Conservation (phyloP, 1,140 invertebrate species). For the Druon quercuslanigerum region DNA sequence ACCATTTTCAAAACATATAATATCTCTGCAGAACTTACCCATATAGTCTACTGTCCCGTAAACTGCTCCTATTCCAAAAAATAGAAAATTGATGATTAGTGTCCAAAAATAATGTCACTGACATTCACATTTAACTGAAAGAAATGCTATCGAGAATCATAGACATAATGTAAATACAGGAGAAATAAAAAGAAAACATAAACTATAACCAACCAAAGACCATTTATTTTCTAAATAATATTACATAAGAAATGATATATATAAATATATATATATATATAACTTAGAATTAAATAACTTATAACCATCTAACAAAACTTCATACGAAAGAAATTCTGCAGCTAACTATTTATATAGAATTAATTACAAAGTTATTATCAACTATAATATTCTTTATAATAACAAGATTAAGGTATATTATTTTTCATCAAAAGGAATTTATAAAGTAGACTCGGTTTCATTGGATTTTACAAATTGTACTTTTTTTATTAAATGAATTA, state of each 20-base stretch:
- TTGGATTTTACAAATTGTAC: too few relatives aligned
- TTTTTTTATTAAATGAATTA: too few relatives aligned
- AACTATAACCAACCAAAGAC: slow-evolving; percentile 43
- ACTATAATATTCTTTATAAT: slow-evolving; percentile 23
- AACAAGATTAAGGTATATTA: background rate
- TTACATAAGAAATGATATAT: slow-evolving; percentile 40
- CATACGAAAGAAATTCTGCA: too few relatives aligned
- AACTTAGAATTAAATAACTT: slow-evolving; percentile 26
- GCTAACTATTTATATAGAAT: too few relatives aligned
- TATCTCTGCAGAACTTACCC: slow-evolving; percentile 78
- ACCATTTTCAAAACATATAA: slow-evolving; percentile 39
- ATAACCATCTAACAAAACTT: too few relatives aligned
- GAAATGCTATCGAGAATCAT: slow-evolving; percentile 25
- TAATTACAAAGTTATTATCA: slow-evolving; percentile 19
- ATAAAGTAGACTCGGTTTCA: too few relatives aligned
- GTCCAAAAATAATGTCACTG: background rate
- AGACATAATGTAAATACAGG: slow-evolving; percentile 16
- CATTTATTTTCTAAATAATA: slow-evolving; percentile 35
- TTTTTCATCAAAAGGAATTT: too few relatives aligned
- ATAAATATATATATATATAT: background rate
- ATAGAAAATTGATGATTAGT: slow-evolving; percentile 16
- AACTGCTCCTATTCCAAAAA: slow-evolving; percentile 78
- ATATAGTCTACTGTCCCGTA: slow-evolving; percentile 85
- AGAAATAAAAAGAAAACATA: slow-evolving; percentile 59
- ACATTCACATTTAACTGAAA: background rate